These are phyloP conservation scores for Podarcis lilfordi DNA, from an alignment of 2,797 vertebrate species.

Conservation along the genomic window DNA sequence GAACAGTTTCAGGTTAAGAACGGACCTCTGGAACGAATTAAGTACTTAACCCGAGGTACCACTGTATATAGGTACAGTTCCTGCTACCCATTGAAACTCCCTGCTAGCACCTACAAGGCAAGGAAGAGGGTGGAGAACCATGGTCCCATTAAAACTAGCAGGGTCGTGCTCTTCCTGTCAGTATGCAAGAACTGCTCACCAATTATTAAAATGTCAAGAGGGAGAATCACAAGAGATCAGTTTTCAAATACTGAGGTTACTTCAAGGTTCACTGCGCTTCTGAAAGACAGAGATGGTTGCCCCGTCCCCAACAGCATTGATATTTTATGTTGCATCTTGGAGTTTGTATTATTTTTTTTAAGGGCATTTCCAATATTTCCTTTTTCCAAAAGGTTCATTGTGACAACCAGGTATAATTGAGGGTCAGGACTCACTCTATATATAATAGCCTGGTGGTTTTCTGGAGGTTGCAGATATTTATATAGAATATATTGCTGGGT, in stretches of 20 bases:
- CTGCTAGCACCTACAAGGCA: background rate
- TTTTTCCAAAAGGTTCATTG: background rate
- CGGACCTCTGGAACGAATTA: too few relatives aligned
- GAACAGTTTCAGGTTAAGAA: too few relatives aligned
- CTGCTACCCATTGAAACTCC: background rate
- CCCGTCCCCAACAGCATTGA: background rate
- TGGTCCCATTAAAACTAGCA: background rate
- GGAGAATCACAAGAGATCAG: background rate
- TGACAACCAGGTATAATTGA: background rate
- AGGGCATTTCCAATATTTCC: background rate
- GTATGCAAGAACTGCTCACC: background rate
- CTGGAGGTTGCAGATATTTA: background rate
- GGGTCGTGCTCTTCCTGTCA: background rate
- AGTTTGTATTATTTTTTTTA: too few relatives aligned
- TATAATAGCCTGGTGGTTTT: background rate
- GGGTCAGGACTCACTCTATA: background rate
- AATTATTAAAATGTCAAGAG: conserved; percentile 26
- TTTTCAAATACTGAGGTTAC: background rate
- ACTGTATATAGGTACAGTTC: background rate
- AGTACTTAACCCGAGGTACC: too few relatives aligned
- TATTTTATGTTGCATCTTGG: background rate
- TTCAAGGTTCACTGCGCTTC: conserved; percentile 1
- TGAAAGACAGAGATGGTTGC: background rate
- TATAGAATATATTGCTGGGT: background rate
- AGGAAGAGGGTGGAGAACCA: background rate